These are phyloP conservation scores for Ovis canadensis DNA, from an alignment of 2,113 vertebrate genomes.

Conservation along the genomic window DNA sequence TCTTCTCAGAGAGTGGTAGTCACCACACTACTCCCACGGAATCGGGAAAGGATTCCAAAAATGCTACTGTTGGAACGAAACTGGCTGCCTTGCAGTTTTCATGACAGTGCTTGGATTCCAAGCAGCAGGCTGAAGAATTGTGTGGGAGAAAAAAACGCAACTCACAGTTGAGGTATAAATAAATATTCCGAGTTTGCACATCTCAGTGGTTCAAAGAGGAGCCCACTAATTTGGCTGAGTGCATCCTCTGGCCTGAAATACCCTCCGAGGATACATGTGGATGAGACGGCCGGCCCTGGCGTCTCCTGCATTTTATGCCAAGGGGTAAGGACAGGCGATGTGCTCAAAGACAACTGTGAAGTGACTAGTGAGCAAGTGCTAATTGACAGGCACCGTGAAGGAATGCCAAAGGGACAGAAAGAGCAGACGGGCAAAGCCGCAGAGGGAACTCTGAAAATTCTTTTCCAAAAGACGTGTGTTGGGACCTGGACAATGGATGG, in stretches of 20 bases:
- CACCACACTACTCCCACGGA: conserved; percentile 35
- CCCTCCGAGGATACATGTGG: neutral
- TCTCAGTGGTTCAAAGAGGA: neutral
- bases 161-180: neutral
- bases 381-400: neutral
- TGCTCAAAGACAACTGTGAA: neutral
- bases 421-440: neutral
- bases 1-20: neutral
- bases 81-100: conserved; percentile 33
- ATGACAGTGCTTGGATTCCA: neutral
- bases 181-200: conserved; percentile 18
- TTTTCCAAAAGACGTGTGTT: neutral
- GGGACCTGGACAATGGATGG: neutral
- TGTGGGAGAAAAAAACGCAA: neutral
- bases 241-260: neutral
- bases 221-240: neutral
- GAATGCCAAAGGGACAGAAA: neutral
- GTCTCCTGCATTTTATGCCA: fast-evolving
- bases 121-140: neutral
- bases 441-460: neutral
- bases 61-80: neutral
- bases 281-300: fast-evolving
- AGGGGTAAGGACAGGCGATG: neutral
- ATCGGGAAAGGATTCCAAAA: neutral
- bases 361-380: neutral